Evolutionary conservation across 2,797 vertebrate species (phyloP).

Genomic region (Melanogrammus aeglefinus): DNA sequence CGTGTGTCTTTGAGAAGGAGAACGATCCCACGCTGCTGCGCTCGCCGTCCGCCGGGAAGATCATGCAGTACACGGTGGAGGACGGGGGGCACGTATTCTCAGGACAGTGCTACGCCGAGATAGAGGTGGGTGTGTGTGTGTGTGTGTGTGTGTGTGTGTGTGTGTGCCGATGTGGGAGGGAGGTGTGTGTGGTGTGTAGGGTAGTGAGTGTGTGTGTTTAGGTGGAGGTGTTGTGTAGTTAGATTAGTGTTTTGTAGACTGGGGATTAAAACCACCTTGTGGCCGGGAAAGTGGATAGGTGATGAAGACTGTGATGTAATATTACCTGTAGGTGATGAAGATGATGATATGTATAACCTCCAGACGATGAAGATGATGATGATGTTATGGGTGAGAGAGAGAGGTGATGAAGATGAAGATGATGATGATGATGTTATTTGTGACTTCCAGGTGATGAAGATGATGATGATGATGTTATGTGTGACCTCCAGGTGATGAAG

Average conservation of each 20-base stretch:
- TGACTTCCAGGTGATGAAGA: too few relatives aligned
- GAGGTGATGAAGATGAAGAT: slow-evolving; percentile 50
- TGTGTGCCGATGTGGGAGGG: too few relatives aligned
- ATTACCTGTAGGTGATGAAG: neutral
- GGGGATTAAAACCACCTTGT: too few relatives aligned
- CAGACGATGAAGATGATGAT: neutral
- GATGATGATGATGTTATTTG: too few relatives aligned
- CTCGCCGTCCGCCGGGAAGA: slow-evolving; percentile 92
- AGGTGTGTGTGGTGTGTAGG: neutral
- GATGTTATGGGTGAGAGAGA: neutral
- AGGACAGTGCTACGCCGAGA: slow-evolving; percentile 96
- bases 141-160: slow-evolving; percentile 15
- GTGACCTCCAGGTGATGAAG: too few relatives aligned
- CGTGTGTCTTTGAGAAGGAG: slow-evolving; percentile 97
- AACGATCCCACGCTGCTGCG: slow-evolving; percentile 94
- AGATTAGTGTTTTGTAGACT: too few relatives aligned
- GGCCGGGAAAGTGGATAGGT: too few relatives aligned
- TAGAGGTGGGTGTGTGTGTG: slow-evolving; percentile 78
- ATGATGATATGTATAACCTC: neutral
- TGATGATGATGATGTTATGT: too few relatives aligned
- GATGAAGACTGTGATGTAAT: neutral
- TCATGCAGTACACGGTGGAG: slow-evolving; percentile 95
- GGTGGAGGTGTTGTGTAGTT: neutral
- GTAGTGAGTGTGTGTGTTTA: slow-evolving; percentile 5
- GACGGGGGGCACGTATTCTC: slow-evolving; percentile 95